A percentile compares a stretch with the other conserved stretches of the same genome.
Conservation (phyloP, 2,113 vertebrate species). For the Pardalotus punctatus region DNA sequence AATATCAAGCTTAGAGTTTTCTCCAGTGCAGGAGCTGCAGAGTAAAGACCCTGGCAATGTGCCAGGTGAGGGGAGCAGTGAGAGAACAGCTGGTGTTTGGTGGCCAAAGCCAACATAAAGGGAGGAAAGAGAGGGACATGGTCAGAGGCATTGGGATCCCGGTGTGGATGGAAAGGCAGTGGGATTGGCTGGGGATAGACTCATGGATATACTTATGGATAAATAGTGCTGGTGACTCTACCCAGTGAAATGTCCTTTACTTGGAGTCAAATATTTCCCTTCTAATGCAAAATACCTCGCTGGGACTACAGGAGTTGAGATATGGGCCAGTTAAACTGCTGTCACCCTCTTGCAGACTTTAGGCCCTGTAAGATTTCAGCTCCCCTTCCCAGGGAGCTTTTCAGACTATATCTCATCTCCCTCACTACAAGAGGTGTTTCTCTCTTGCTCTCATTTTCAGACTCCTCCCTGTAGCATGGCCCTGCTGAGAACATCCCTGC, state of each 20-base stretch:
- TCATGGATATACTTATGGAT: rapidly evolving
- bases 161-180: background rate
- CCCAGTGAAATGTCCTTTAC: background rate
- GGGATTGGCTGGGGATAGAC: background rate
- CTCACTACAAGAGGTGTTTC: background rate
- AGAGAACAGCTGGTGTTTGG: background rate
- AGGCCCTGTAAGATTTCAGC: background rate
- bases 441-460: slow-evolving; percentile 56
- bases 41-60: background rate
- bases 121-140: background rate
- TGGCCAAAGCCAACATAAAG: background rate
- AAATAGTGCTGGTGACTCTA: background rate
- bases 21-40: background rate
- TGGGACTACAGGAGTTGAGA: background rate
- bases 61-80: background rate
- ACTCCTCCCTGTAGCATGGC: slow-evolving; percentile 23
- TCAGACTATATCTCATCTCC: background rate
- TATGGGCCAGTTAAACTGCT: background rate
- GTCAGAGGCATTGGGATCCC: background rate
- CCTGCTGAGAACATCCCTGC: background rate
- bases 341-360: background rate
- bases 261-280: background rate
- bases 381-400: background rate
- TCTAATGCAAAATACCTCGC: background rate
- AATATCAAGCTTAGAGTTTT: background rate